Conservation (phyloP, 2,888 invertebrate genomes). For the Agonum fuliginosum region DNA sequence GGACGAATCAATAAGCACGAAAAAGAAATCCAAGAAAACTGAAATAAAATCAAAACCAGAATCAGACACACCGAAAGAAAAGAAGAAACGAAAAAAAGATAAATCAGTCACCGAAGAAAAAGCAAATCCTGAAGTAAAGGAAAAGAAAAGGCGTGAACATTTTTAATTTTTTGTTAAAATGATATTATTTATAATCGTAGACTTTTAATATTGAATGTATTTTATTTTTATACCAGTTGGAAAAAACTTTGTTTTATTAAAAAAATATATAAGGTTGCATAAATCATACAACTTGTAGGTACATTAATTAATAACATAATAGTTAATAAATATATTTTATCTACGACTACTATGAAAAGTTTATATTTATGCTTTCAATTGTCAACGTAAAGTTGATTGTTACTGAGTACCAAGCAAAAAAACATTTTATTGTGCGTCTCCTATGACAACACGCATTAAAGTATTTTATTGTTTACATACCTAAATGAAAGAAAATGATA, state of each 20-base stretch:
- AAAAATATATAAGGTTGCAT: too few species aligned
- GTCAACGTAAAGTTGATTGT: too few species aligned
- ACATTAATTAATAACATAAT: not conserved
- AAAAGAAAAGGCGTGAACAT: not conserved
- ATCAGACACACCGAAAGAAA: not conserved
- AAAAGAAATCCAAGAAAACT: conserved; percentile 29
- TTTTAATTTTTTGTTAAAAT: not conserved
- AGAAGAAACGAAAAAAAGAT: conserved; percentile 15
- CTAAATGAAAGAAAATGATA: too few species aligned
- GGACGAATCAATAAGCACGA: not conserved
- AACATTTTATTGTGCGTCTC: too few species aligned
- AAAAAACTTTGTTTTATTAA: not conserved
- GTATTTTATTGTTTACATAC: too few species aligned
- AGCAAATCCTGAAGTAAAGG: not conserved
- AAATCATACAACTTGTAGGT: too few species aligned
- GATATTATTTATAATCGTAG: not conserved
- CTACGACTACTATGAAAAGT: too few species aligned
- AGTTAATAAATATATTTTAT: conserved; percentile 21
- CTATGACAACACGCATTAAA: too few species aligned
- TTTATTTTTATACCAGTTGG: conserved; percentile 16
- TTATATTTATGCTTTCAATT: too few species aligned
- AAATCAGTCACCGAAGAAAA: not conserved
- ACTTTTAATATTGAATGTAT: conserved; percentile 9
- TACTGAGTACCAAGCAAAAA: too few species aligned
- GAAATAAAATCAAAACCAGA: conserved; percentile 1